Evolutionary conservation across 1,140 invertebrate species (phyloP), one percentile per base, ranked within the genome.

Genomic region (Galleria mellonella): DNA sequence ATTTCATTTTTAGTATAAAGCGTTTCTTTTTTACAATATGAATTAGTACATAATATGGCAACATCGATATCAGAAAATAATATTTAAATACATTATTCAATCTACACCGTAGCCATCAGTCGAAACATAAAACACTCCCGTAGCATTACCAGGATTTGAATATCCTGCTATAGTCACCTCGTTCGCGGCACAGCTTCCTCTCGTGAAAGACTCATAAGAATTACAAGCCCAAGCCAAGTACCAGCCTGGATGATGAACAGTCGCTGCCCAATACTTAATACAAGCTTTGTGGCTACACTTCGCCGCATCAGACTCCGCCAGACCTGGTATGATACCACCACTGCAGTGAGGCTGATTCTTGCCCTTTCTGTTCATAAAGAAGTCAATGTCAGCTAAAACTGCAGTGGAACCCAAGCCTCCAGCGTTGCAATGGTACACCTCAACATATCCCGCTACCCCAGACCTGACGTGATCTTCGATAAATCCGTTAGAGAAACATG

Each of bases 321-420:
- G 55, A 0, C 62, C 72, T 9, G 72, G 69, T 13, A 83, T 55
- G n/a, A 72, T 32, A 12, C 69, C 66, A 30, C 51, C 61, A 27
- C 65, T 60, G 40, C 90, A 91, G 13, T 88, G 86, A 0, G 89
- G 89, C 54, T 91, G 90, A 9, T 72, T 63, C 4, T 75, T 72
- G 0, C 81, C 83, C n/a, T 88, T 88, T 4, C 88, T 86, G 55
- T 91, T 91, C 9, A 89, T 87, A 50, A 89, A 91, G 70, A 91
- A 91, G 60, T 91, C 90, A 0, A 86, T 78, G 54, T 90, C 88
- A 12, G 88, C 89, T 15, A 88, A 62, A 1, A 87, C 75, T n/a
- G 82, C 72, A 3, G 72, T 83, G 23, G 89, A 87, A 1, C 89
- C 90, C 11, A 90, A 68, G 28, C 83, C 83, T 42, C 89, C 87